Percentiles rank a stretch among this genome's conserved stretches.
Evolutionary conservation across 2,797 vertebrate species (phyloP).

Genomic region (Limosa lapponica): DNA sequence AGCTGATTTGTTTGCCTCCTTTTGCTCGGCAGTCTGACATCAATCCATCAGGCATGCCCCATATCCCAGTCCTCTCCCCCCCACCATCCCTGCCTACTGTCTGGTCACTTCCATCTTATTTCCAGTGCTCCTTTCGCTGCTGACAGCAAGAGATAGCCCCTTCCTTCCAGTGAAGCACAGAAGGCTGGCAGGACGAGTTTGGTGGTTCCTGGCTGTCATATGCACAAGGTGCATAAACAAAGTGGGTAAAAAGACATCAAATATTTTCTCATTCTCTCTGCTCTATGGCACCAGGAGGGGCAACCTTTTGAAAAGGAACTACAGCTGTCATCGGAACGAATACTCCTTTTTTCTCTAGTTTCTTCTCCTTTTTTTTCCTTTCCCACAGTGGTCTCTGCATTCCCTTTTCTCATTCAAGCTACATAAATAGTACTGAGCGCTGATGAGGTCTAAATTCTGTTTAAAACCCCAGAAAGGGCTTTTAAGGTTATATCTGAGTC

Average conservation of each 20-base stretch:
- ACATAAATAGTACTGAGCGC: not conserved
- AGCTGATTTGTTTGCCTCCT: not conserved
- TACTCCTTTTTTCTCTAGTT: not conserved
- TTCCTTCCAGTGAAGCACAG: not conserved
- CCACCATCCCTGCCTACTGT: not conserved
- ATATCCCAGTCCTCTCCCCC: not conserved
- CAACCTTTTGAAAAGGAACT: not conserved
- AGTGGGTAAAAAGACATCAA: not conserved
- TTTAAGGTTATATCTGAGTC: conserved; percentile 3
- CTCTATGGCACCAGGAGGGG: not conserved
- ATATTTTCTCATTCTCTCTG: not conserved
- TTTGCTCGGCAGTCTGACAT: not conserved
- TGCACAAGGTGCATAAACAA: not conserved
- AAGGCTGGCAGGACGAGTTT: not conserved
- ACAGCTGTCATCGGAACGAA: accelerated
- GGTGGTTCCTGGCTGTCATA: accelerated
- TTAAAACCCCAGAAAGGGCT: conserved; percentile 14
- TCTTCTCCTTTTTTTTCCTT: not conserved
- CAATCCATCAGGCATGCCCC: not conserved
- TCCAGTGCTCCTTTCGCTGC: not conserved
- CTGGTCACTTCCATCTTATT: not conserved
- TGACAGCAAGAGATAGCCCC: not conserved
- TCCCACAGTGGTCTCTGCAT: not conserved
- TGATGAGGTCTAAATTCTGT: not conserved
- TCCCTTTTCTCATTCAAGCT: not conserved